These are phyloP conservation scores for Molossus molossus DNA, from an alignment of 2,797 vertebrate species.

Conservation along the genomic window DNA sequence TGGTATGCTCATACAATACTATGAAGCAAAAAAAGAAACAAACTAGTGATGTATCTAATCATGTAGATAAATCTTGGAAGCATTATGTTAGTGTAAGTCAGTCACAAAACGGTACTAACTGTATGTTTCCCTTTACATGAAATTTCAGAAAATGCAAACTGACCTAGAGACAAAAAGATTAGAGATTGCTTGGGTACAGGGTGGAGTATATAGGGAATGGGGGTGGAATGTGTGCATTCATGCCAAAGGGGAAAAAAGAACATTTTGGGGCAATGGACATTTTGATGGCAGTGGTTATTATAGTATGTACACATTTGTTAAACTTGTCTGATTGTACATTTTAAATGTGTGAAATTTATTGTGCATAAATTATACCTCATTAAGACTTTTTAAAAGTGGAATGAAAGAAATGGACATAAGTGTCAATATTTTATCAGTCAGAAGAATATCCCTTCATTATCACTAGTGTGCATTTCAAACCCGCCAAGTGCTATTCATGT, in stretches of 20 bases:
- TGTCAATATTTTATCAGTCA: background rate
- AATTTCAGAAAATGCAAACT: background rate
- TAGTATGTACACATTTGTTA: background rate
- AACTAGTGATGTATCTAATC: background rate
- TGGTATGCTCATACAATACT: background rate
- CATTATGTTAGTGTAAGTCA: background rate
- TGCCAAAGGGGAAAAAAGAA: background rate
- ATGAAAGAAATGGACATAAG: slow-evolving; percentile 34
- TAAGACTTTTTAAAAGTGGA: background rate
- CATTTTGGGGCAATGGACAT: background rate
- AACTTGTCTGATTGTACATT: background rate
- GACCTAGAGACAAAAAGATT: background rate
- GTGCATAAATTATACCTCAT: background rate
- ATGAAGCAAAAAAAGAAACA: background rate
- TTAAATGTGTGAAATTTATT: background rate
- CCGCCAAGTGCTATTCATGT: background rate
- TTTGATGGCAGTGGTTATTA: background rate
- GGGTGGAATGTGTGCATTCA: background rate
- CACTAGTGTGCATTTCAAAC: background rate
- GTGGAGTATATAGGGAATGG: no score
- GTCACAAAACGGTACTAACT: background rate
- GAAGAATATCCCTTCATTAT: background rate
- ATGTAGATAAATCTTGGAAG: background rate
- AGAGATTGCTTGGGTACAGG: background rate
- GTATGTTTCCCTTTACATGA: background rate